Evolutionary conservation across 1,140 invertebrate species (phyloP).

Genomic region (Zelostemma sp.): DNA sequence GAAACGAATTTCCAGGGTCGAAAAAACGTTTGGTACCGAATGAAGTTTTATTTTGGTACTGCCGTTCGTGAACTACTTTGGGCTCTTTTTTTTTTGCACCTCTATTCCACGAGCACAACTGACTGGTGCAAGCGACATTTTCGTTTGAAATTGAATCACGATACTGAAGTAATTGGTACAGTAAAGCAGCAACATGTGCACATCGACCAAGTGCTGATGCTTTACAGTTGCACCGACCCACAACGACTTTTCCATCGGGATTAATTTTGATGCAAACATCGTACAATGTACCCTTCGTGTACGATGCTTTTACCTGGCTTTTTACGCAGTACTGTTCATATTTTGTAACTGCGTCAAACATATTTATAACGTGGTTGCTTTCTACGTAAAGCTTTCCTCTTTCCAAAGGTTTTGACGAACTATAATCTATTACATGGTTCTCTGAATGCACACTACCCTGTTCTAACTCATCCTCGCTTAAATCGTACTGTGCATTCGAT

Average conservation of each 20-base stretch:
- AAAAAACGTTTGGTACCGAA: too few species aligned
- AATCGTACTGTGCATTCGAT: too few species aligned
- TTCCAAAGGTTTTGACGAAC: background rate
- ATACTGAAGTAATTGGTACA: background rate
- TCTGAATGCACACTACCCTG: too few species aligned
- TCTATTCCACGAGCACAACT: background rate
- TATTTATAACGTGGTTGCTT: background rate
- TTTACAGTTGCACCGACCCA: background rate
- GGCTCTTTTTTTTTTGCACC: background rate
- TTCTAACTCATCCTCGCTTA: too few species aligned
- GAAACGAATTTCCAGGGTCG: too few species aligned
- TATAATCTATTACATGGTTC: too few species aligned
- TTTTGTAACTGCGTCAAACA: background rate
- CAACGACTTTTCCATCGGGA: background rate
- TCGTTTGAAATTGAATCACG: too few species aligned
- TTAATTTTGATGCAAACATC: too few species aligned
- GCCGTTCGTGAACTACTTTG: background rate
- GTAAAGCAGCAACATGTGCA: background rate
- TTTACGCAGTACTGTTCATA: too few species aligned
- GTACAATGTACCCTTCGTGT: too few species aligned
- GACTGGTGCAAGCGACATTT: background rate
- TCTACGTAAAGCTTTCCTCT: background rate
- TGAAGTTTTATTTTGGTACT: too few species aligned
- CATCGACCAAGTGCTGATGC: background rate
- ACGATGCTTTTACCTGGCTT: too few species aligned